Evolutionary conservation across 2,113 vertebrate genomes (phyloP), one percentile per base, ranked within the genome.

Genomic region (Triplophysa siluroides): DNA sequence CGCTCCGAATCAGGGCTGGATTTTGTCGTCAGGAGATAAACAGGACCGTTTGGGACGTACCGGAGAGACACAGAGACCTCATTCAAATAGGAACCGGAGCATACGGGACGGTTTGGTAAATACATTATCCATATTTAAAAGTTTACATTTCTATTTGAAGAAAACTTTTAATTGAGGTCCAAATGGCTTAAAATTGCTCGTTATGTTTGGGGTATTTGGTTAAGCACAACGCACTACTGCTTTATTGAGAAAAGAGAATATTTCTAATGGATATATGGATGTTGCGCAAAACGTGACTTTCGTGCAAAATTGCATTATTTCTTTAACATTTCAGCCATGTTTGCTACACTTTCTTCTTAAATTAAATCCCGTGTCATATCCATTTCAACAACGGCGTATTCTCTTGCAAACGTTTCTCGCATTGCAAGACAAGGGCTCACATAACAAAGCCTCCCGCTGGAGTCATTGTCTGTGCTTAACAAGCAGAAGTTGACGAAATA

Each of bases 101-200:
- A 0, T 98, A 98, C 19, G 96, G 96, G 61, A 94, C 95, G 0
- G 96, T 97, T 66, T 96, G 96, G 96, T 98, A 84, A 95, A 95
- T 82, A 12, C 6, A 52, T 16, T 43, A 10, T 33, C 23, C 6
- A 16, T 81, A 38, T 47, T 52, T 23, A 12, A 29, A 64, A 24
- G 66, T 24, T 68, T 0, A 68, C 41, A 47, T 23, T 14, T 45
- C 2, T 16, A 52, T 52, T 52, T 52, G 47, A 50, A 50, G 11
- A 50, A 50, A 14, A 5, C 19, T 54, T 72, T 72, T 38, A 4
- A 11, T 29, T 52, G 21, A 72, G 33, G 33, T 38, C 14, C 9
- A 52, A 18, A 9, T 3, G 14, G 26, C 43, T 60, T 6, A 60
- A 23, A 60, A 11, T 6, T 6, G 10, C 8, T 12, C 9, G 8